Base-by-base conservation (phyloP, 2,888 invertebrate genomes). In the Aleiodes testaceus region DNA sequence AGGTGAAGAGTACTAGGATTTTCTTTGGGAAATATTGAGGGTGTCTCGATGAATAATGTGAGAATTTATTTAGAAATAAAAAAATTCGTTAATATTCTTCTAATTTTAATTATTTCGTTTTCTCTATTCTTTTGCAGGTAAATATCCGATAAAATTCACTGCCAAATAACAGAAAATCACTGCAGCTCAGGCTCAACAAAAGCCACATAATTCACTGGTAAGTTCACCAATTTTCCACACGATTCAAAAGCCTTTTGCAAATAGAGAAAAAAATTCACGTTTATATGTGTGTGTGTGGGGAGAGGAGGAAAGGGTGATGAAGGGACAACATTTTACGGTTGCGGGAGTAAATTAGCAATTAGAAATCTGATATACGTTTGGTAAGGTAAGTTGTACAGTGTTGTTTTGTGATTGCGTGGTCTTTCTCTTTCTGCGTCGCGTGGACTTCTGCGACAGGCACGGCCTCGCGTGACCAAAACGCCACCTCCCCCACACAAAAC, bases 381-480 rank as follows among this genome's bases (percentile, higher is more conserved):
- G 42, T 49, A 80, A 81, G 81, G 80, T 75, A 80, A 82, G 82
- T 80, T 81, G 77, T 76, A 76, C 76, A 81, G 84, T 81, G 84
- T 83, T 83, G 86, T 85, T 85, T 85, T 80, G 85, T 84, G 80
- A 83, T 86, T 82, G 86, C 85, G 86, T 85, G 85, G 44, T 50
- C 80, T 82, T 71, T 72, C 79, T 77, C 78, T 69, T 76, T 65
- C 59, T 78, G 78, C 76, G 84, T 85, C 85, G 85, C 84, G 85
- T 86, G 86, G 86, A 84, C 81, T 84, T 80, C 79, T 84, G 87
- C 85, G 87, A 87, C 87, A 87, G 87, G 87, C 83, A 86, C 85
- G 85, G 84, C 86, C 85, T 86, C 84, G 86, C 86, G 86, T 87
- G 86, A 85, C 82, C 81, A 80, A 76, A 63, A 81, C 84, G 82